Base-by-base conservation (phyloP, 2,797 vertebrate genomes). In the Sebastes itinus region DNA sequence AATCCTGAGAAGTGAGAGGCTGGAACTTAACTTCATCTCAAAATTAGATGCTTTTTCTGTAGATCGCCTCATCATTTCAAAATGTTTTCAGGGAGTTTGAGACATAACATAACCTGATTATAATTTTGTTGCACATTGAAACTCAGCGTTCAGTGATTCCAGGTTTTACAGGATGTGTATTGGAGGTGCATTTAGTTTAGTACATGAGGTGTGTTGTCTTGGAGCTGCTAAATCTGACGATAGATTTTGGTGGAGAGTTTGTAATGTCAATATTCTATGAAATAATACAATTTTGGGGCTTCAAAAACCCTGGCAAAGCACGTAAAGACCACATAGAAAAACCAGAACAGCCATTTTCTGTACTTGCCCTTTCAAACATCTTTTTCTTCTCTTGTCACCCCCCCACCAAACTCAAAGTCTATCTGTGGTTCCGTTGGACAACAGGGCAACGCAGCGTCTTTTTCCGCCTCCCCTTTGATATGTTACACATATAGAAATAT, bases 381-480 rank as follows among this genome's bases (percentile, higher is more conserved):
- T 7, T 18, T 38, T 14, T 16, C 13, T 11, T 28, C 54, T 42
- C 10, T 30, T n/a, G 13, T 49, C 30, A 12, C 27, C 58, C 54
- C 23, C 14, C 35, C 12, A 6, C 2, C 62, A 62, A 28, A 10
- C 35, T 27, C 42, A 61, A 42, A 4, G 14, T 65, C 33, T 20
- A 25, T 18, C 28, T 4, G 22, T 49, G 55, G 35, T 30, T 59
- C 2, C 1, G 35, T 8, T 75, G 77, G 64, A 64, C 18, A 81
- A 32, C 61, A 20, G 7, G 35, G 56, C 14, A 14, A 54, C 27
- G 4, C 59, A 54, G 55, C n/a, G n/a, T 59, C 30, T 67, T 62
- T 55, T 55, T 28, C 62, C 6, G 0, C 55, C 52, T 59, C 32
- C 25, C 56, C 62, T 85, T 81, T 78, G 62, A 81, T 77, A 75